Evolutionary conservation across 2,888 invertebrate genomes (phyloP), one percentile per base, ranked within the genome.

Genomic region (Sussaba pulchella): DNA sequence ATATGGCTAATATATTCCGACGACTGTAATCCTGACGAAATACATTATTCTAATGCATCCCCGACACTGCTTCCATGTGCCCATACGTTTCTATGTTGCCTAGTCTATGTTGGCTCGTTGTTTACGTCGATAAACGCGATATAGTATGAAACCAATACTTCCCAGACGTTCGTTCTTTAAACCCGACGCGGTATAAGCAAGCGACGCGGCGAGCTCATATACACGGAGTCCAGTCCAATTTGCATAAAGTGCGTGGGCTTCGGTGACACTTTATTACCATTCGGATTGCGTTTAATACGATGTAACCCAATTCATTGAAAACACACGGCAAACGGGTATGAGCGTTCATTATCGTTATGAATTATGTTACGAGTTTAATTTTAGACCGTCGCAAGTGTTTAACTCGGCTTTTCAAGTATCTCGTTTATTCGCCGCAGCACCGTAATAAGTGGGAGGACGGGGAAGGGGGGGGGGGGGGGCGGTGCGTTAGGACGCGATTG

Each of bases 31-130:
- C 31, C 63, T 76, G 63, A 76, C 64, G 76, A 76, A 76, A 76
- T 70, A 63, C 47, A 63, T 76, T 76, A 76, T 76, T 76, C 57
- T 54, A 70, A 70, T 76, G 76, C 64, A 76, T 64, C 76, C 31
- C 17, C 17, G 47, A 24, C 47, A n/a, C n/a, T n/a, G n/a, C n/a
- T n/a, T n/a, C 26, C 14, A 4, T 17, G 39, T 47, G 36, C 67
- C 12, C 45, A 4, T 5, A 31, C 31, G 6, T 5, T 6, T 31
- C 6, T 31, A 5, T 31, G 31, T 31, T 6, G 4, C 4, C 6
- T 5, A 31, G 5, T 47, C 9, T 47, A 66, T 17, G 19, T 17
- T 21, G 10, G 31, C 61, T 52, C 50, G 69, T 52, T 76, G 63
- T 76, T 69, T 76, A 63, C 52, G 61, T 63, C 67, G 47, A 39